Evolutionary conservation across 2,888 invertebrate genomes (phyloP), one percentile per base, ranked within the genome.

Genomic region (Microchrysa polita): DNA sequence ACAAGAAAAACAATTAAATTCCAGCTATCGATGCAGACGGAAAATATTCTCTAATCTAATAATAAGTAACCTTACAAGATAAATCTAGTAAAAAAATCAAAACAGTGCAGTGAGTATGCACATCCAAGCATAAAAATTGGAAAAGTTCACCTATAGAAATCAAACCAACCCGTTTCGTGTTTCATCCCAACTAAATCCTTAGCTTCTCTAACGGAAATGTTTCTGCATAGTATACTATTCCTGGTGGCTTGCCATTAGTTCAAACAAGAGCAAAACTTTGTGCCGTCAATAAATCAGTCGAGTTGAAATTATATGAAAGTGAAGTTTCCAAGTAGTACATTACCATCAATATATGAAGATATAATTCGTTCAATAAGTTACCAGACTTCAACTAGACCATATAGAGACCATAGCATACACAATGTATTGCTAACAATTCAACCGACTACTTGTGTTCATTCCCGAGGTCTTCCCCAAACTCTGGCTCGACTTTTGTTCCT

Each of bases 261-360:
- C 52, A 44, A n/a, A 61, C 63, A 53, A 40, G 61, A 73, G 61
- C 63, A 61, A 73, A 73, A 73, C 48, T 73, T 73, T 63, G 60
- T 73, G 72, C 72, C 53, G 52, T 73, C 72, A 63, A 73, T 73
- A 73, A 73, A 73, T 73, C 72, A 73, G 60, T 52, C 72, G 53
- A 73, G 34, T 53, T 63, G 59, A 73, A 61, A 73, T 61, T 61
- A 73, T 61, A 73, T 73, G 63, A 73, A 73, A 73, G 52, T 63
- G 63, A 61, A 73, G 72, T 73, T 73, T 60, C 48, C n/a, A 73
- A 73, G 72, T 73, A 73, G 53, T 73, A 63, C 63, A 63, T 73
- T 73, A 73, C 72, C 72, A 52, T 63, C 72, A 61, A 73, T 73
- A 73, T 73, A 61, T 73, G 72, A 61, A 73, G 63, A 73, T 73